Conservation (phyloP, 2,797 vertebrate genomes). For the Lacerta bilineata region DNA sequence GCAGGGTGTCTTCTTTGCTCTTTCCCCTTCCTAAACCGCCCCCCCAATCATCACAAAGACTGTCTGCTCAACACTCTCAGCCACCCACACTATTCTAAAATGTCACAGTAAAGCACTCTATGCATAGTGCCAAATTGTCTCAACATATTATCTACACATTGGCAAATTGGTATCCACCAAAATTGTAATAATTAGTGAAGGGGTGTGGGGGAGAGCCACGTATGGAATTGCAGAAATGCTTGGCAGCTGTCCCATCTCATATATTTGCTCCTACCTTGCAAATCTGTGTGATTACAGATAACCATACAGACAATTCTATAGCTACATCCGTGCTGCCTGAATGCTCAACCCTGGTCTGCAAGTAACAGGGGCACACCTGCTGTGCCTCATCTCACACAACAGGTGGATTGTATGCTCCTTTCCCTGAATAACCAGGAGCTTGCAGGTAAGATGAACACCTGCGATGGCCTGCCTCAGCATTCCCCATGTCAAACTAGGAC, state of each 20-base stretch:
- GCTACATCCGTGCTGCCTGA: not conserved
- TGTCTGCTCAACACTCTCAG: slow-evolving; percentile 59
- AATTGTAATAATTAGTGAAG: slow-evolving; percentile 57
- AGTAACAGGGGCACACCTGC: not conserved
- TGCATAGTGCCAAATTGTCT: slow-evolving; percentile 41
- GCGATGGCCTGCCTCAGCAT: not conserved
- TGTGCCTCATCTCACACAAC: not conserved
- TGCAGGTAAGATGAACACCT: not conserved
- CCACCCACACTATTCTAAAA: slow-evolving; percentile 65
- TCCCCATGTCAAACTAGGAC: not conserved
- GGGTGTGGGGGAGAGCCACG: slow-evolving; percentile 25
- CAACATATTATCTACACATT: slow-evolving; percentile 53
- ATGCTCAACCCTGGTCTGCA: not conserved
- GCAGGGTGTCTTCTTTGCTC: not conserved
- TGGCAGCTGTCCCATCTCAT: slow-evolving; percentile 40
- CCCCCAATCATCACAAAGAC: slow-evolving; percentile 11
- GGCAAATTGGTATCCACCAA: slow-evolving; percentile 52
- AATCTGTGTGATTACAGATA: not conserved
- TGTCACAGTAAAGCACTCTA: slow-evolving; percentile 63
- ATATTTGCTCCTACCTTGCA: not conserved
- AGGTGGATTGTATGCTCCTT: not conserved
- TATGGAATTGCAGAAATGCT: slow-evolving; percentile 50
- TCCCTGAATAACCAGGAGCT: not conserved
- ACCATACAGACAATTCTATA: slow-evolving; percentile 16
- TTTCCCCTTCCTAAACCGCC: not conserved